Percentiles rank a stretch among this genome's conserved stretches.
These are phyloP conservation scores for Rhyacophila brunnea DNA, from an alignment of 1,140 invertebrate species.

Conservation along the genomic window DNA sequence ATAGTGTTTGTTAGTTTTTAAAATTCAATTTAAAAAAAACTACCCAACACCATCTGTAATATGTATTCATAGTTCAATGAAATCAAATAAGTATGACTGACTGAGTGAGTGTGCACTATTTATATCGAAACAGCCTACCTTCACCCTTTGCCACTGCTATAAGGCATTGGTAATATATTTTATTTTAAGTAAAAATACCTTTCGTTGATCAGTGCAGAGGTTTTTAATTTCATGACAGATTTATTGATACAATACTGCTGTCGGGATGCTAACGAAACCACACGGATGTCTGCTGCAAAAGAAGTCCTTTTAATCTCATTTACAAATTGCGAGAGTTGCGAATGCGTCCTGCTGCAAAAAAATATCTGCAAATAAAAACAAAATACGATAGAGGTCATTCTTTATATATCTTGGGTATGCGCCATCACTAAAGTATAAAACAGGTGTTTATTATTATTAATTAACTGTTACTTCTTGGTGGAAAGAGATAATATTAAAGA, in stretches of 20 bases:
- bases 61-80: too few relatives aligned
- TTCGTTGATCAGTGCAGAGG: constrained; percentile 88
- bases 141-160: too few relatives aligned
- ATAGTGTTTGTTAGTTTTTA: too few relatives aligned
- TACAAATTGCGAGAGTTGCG: constrained; percentile 92
- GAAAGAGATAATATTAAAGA: neutral
- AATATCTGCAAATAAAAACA: constrained; percentile 68
- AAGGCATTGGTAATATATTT: neutral
- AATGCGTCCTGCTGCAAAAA: constrained; percentile 95
- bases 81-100: too few relatives aligned
- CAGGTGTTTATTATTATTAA: too few relatives aligned
- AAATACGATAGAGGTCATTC: too few relatives aligned
- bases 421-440: too few relatives aligned
- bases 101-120: too few relatives aligned
- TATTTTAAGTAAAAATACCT: constrained; percentile 45
- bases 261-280: constrained; percentile 88
- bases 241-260: constrained; percentile 91
- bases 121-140: too few relatives aligned
- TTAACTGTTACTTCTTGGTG: too few relatives aligned
- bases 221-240: constrained; percentile 73
- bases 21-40: too few relatives aligned
- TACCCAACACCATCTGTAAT: too few relatives aligned
- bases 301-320: constrained; percentile 85
- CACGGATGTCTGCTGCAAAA: constrained; percentile 68
- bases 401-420: neutral